phyloP scores from a whole-genome alignment of 2,888 invertebrate species.

The Leptopterna dolabrata region DNA sequence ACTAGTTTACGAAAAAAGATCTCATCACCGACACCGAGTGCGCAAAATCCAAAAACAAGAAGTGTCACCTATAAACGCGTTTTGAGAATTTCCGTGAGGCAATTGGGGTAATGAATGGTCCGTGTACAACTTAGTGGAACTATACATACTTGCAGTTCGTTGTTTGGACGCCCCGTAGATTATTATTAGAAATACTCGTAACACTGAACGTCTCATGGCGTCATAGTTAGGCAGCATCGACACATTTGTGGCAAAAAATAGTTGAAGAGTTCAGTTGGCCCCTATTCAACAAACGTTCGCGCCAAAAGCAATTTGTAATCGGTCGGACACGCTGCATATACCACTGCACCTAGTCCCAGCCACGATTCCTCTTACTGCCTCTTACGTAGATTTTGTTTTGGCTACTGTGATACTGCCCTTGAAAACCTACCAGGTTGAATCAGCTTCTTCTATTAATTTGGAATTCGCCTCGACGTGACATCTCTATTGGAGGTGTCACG shows the following conservation, averaged over 20 bases:
- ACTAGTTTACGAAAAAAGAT: no score
- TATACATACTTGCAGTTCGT: no score
- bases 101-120: no score
- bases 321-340: neutral
- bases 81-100: no score
- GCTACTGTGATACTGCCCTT: neutral
- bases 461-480: no score
- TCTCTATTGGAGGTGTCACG: no score
- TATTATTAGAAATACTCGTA: neutral
- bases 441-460: no score
- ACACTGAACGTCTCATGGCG: neutral
- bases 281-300: neutral
- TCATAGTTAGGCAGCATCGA: neutral
- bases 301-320: neutral
- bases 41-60: no score
- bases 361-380: neutral
- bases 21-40: no score
- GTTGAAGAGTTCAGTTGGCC: neutral
- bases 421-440: neutral
- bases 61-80: no score
- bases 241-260: neutral
- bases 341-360: neutral
- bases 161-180: neutral
- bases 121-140: no score
- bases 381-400: neutral